A percentile compares a stretch with the other conserved stretches of the same genome.
These are phyloP conservation scores for Rhabdomys dilectus DNA, from an alignment of 2,113 vertebrate genomes.

Conservation along the genomic window DNA sequence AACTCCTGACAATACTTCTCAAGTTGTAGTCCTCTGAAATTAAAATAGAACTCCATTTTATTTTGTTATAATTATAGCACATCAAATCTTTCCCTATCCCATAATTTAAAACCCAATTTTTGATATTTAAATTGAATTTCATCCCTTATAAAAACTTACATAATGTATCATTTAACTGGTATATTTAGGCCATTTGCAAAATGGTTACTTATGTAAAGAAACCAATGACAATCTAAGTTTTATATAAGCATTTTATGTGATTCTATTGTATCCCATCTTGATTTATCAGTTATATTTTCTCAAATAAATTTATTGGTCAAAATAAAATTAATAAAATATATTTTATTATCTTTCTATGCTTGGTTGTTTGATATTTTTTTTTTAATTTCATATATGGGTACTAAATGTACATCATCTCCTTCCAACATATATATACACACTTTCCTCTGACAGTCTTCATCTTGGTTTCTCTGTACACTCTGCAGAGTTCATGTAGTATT, in stretches of 20 bases:
- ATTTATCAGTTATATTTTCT: neutral
- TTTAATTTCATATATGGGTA: neutral
- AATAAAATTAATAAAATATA: neutral
- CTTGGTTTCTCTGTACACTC: neutral
- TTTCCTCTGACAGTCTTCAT: neutral
- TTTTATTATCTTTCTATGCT: neutral
- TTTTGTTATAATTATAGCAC: neutral
- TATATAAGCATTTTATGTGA: neutral
- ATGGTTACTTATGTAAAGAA: neutral
- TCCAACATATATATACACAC: neutral
- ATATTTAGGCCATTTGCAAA: neutral
- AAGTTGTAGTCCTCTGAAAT: neutral
- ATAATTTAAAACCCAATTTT: neutral
- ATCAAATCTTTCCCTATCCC: neutral
- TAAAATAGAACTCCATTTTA: neutral
- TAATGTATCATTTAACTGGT: neutral
- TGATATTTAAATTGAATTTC: conserved; percentile 30
- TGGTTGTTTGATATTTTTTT: neutral
- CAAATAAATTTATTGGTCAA: neutral
- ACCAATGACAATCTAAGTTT: neutral
- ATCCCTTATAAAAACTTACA: neutral
- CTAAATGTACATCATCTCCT: neutral
- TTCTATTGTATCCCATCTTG: neutral
- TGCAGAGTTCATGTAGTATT: too few relatives aligned
- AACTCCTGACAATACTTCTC: neutral